phyloP scores from a whole-genome alignment of 2,888 invertebrate genomes.

The Dasysyrphus tricinctus region DNA sequence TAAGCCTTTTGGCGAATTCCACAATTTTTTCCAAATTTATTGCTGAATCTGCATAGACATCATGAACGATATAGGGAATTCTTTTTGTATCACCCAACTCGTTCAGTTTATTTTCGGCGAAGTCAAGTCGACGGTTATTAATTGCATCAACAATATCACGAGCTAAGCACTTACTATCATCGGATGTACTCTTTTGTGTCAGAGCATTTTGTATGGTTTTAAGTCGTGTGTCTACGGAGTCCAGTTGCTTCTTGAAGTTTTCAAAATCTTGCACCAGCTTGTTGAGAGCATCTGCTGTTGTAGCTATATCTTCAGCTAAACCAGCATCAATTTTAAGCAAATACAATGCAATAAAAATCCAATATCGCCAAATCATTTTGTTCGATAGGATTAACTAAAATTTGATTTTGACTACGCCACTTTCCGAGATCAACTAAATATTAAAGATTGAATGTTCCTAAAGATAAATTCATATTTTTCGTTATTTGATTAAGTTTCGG shows the following conservation, averaged over 20 bases:
- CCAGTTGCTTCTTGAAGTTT: conserved; percentile 22
- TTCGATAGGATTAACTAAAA: neutral
- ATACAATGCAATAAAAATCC: neutral
- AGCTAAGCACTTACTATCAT: conserved; percentile 29
- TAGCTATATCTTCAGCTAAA: neutral
- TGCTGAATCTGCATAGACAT: conserved; percentile 28
- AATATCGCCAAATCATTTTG: conserved; percentile 1
- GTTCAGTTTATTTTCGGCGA: conserved; percentile 26
- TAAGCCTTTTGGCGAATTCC: conserved; percentile 17
- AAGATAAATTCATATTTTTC: neutral
- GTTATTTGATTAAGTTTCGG: neutral
- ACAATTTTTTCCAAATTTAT: conserved; percentile 34
- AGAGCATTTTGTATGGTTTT: conserved; percentile 13
- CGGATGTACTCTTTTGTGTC: neutral
- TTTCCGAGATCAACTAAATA: neutral
- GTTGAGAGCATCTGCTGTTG: neutral
- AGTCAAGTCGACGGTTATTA: conserved; percentile 7
- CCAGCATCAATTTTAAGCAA: neutral
- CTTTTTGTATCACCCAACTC: neutral
- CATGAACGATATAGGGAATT: conserved; percentile 29
- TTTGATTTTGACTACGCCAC: neutral
- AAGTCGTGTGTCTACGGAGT: conserved; percentile 17
- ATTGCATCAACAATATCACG: conserved; percentile 38
- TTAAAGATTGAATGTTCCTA: neutral
- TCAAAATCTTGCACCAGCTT: conserved; percentile 39